Evolutionary conservation across 2,113 vertebrate species (phyloP).

Genomic region (Plecturocebus donacophilus): DNA sequence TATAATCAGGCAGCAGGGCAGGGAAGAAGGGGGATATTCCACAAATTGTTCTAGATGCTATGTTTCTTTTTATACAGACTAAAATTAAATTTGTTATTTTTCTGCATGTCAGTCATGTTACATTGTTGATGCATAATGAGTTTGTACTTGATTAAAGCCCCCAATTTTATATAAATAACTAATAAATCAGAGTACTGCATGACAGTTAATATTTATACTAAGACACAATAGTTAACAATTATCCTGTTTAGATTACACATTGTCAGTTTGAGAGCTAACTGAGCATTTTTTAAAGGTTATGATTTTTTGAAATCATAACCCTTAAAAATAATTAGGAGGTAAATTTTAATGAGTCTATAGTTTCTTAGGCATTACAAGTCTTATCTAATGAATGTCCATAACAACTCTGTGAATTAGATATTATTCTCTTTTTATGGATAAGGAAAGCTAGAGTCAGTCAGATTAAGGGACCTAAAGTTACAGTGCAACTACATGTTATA

Average conservation of each 20-base stretch:
- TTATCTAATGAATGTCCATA: neutral
- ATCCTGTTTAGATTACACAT: neutral
- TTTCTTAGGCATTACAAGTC: neutral
- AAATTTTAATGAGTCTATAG: neutral
- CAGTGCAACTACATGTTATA: neutral
- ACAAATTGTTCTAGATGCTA: neutral
- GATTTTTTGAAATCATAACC: conserved; percentile 35
- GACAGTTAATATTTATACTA: conserved; percentile 7
- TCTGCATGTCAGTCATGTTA: conserved; percentile 30
- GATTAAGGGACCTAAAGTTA: neutral
- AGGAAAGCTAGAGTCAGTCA: neutral
- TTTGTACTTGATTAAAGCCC: conserved; percentile 25
- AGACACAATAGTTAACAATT: neutral
- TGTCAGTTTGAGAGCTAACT: neutral
- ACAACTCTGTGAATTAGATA: neutral
- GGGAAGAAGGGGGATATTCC: neutral
- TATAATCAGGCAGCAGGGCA: neutral
- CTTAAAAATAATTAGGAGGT: neutral
- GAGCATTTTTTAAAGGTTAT: neutral
- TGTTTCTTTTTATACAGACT: conserved; percentile 32
- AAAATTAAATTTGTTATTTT: conserved; percentile 62
- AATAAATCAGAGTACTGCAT: neutral
- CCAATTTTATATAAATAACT: conserved; percentile 38
- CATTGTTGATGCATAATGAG: conserved; percentile 37
- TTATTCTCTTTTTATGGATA: neutral